Conservation (phyloP, 2,113 vertebrate species). For the Typhlomys cinereus region DNA sequence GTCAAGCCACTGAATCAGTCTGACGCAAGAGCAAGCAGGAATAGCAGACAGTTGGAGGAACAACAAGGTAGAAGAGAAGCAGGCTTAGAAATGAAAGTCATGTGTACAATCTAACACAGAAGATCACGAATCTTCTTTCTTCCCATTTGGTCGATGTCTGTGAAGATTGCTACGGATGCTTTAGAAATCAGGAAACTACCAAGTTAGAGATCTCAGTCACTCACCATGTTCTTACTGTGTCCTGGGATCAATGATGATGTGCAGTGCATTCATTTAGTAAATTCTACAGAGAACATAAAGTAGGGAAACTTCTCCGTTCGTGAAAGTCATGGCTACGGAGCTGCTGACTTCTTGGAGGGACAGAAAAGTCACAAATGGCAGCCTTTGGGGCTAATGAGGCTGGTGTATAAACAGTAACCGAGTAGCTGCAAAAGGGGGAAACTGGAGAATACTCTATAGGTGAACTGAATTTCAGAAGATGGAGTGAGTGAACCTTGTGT, state of each 20-base stretch:
- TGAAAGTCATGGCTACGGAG: neutral
- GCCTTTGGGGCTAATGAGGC: neutral
- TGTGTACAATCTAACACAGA: neutral
- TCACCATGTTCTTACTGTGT: neutral
- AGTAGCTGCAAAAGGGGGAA: neutral
- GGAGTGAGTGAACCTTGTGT: neutral
- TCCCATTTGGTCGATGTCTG: neutral
- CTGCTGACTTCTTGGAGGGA: neutral
- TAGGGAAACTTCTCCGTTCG: neutral
- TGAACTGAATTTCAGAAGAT: neutral
- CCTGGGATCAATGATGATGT: neutral
- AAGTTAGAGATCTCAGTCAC: neutral
- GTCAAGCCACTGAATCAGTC: conserved; percentile 4
- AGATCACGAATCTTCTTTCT: neutral
- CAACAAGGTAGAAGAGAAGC: neutral
- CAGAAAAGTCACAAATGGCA: neutral
- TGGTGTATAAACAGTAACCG: neutral
- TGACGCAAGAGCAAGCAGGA: neutral
- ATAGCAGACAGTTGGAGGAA: neutral
- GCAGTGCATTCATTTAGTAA: neutral
- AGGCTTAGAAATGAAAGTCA: conserved; percentile 20
- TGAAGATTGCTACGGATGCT: neutral
- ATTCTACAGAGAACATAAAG: neutral
- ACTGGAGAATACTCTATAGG: neutral
- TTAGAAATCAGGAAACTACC: neutral